Base-by-base conservation (phyloP, 1,140 invertebrate genomes). In the Arctopsyche grandis region DNA sequence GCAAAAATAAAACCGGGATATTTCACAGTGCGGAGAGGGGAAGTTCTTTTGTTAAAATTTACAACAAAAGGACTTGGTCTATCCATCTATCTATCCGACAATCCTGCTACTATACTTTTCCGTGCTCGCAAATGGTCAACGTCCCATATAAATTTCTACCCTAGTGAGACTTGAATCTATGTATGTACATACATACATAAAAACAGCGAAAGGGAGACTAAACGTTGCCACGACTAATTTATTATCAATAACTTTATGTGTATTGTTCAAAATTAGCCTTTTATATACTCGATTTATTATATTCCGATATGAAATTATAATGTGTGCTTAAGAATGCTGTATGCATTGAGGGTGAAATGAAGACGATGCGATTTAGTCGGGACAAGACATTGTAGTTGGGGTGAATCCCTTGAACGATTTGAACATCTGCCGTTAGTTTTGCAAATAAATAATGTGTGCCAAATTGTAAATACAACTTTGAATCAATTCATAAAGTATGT, bases 41-140 rank as follows among this genome's bases (percentile, higher is more conserved):
- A 58, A 74, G 48, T 75, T 75, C 73, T 75, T 75, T 75, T 75
- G 73, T 75, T 60, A 29, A 60, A 74, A 38, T 58, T 75, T 74
- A 74, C 46, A 60, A 75, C 73, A 75, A 75, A 75, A 75, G 73
- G 73, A 75, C 52, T 75, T 56, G 16, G 70, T 73, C 73, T 69
- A 38, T 69, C 66, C 66, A 19, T 69, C 66, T 44, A 60, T 75
- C 73, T 74, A 74, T 74, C 70, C 38, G 46, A 43, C 44, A 26
- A 52, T 48, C 70, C 19, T 48, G 44, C 70, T 56, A 26, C 1
- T 19, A 52, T 52, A 52, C 48, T 52, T 16, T 52, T 16, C 12
- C 48, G 48, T 52, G 48, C 16, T 3, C 16, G 48, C 48, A 52
- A 52, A 52, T 52, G 48, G 48, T 52, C 48, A 52, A 16, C 16